phyloP scores from a whole-genome alignment of 2,888 invertebrate genomes.

The Pyralis farinalis region DNA sequence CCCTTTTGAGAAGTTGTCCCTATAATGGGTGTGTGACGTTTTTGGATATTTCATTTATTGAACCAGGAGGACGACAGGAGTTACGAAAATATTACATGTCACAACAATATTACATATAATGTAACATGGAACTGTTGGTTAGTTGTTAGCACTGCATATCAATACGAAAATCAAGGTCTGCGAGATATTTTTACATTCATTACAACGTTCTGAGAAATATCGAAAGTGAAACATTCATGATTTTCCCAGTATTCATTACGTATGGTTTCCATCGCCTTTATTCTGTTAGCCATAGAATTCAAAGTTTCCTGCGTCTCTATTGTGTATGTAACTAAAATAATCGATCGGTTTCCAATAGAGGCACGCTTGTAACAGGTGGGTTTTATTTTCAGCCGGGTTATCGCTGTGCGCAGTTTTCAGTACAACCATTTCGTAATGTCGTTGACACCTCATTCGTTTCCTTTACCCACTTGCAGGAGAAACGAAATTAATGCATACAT shows the following conservation, averaged over 20 bases:
- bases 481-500: no score
- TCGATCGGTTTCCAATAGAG: slow-evolving; percentile 36
- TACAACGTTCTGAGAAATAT: background rate
- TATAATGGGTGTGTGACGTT: no score
- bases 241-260: background rate
- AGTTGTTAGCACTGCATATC: no score
- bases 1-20: no score
- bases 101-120: no score
- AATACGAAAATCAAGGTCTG: background rate
- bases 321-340: slow-evolving; percentile 32
- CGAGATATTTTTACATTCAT: background rate
- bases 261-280: background rate
- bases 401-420: background rate
- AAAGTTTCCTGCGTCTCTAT: background rate
- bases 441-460: no score
- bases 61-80: no score
- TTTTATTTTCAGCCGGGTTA: slow-evolving; percentile 43
- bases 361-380: slow-evolving; percentile 37
- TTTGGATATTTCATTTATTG: no score
- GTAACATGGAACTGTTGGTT: no score
- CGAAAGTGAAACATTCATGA: slow-evolving; percentile 2
- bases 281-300: background rate
- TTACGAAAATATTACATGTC: no score
- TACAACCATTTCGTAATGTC: background rate
- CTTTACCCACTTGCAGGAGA: no score